Evolutionary conservation across 2,888 invertebrate species (phyloP).

Genomic region (Drosophila histrio): DNA sequence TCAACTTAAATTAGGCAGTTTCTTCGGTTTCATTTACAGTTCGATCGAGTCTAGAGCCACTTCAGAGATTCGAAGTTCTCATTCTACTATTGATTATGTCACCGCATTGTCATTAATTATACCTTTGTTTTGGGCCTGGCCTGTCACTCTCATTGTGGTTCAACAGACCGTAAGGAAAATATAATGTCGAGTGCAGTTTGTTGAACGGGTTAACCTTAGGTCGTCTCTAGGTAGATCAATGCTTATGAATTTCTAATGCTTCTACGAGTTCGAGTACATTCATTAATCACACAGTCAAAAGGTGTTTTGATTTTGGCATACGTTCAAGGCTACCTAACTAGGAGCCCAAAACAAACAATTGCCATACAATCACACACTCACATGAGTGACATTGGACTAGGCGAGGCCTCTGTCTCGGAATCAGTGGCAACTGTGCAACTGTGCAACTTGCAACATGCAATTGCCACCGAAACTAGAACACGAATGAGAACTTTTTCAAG

Average conservation of each 20-base stretch:
- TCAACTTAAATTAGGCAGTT: constrained; percentile 36
- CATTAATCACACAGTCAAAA: constrained; percentile 75
- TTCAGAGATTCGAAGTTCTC: constrained; percentile 27
- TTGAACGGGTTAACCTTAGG: constrained; percentile 42
- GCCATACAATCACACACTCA: constrained; percentile 34
- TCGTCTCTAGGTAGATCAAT: constrained; percentile 44
- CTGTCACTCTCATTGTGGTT: constrained; percentile 62
- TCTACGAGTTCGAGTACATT: constrained; percentile 22
- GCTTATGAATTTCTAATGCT: constrained; percentile 75
- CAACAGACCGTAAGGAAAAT: constrained; percentile 37
- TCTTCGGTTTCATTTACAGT: constrained; percentile 38
- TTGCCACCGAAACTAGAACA: constrained; percentile 79
- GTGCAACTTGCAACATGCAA: constrained; percentile 30
- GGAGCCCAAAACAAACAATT: constrained; percentile 59
- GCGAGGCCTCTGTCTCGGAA: constrained; percentile 41
- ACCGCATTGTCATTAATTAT: constrained; percentile 67
- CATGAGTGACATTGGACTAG: constrained; percentile 63
- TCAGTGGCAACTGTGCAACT: constrained; percentile 35
- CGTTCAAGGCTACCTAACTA: constrained; percentile 70
- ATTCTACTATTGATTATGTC: constrained; percentile 46
- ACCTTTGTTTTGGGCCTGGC: constrained; percentile 49
- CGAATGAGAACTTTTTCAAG: constrained; percentile 79
- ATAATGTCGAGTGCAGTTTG: constrained; percentile 37
- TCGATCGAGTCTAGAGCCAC: constrained; percentile 7
- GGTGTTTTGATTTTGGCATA: constrained; percentile 75